Evolutionary conservation across 2,888 invertebrate genomes (phyloP).

Genomic region (Magallana nippona): DNA sequence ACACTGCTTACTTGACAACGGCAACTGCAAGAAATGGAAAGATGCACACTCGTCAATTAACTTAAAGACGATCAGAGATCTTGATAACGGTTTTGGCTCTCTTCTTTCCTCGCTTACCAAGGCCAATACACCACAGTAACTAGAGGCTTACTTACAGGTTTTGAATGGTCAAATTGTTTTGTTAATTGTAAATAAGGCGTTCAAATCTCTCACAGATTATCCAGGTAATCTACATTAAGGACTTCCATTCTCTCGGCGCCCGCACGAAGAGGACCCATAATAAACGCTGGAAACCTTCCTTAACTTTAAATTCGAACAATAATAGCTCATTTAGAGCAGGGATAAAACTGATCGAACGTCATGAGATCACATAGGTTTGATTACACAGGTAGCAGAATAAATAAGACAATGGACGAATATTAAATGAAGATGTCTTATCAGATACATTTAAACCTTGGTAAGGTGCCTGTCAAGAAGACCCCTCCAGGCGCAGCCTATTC

Average conservation of each 20-base stretch:
- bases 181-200: slow-evolving; percentile 29
- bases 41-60: slow-evolving; percentile 16
- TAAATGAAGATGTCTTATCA: slow-evolving; percentile 15
- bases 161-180: slow-evolving; percentile 27
- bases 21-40: slow-evolving; percentile 10
- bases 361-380: slow-evolving; percentile 7
- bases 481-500: not conserved
- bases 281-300: not conserved
- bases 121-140: slow-evolving; percentile 28
- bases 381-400: slow-evolving; percentile 17
- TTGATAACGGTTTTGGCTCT: not conserved
- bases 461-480: slow-evolving; percentile 7
- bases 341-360: not conserved
- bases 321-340: not conserved
- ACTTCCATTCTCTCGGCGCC: slow-evolving; percentile 12
- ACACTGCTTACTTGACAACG: not conserved
- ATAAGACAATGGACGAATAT: slow-evolving; percentile 19
- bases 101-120: slow-evolving; percentile 19
- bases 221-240: not conserved
- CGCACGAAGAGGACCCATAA: not conserved
- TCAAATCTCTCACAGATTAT: slow-evolving; percentile 20
- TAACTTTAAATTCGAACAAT: slow-evolving; percentile 30
- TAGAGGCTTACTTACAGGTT: slow-evolving; percentile 22
- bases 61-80: not conserved
- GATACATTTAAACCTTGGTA: slow-evolving; percentile 13